Evolutionary conservation across 1,140 invertebrate species (phyloP), one percentile per base, ranked within the genome.

Genomic region (Drosophila neocordata): DNA sequence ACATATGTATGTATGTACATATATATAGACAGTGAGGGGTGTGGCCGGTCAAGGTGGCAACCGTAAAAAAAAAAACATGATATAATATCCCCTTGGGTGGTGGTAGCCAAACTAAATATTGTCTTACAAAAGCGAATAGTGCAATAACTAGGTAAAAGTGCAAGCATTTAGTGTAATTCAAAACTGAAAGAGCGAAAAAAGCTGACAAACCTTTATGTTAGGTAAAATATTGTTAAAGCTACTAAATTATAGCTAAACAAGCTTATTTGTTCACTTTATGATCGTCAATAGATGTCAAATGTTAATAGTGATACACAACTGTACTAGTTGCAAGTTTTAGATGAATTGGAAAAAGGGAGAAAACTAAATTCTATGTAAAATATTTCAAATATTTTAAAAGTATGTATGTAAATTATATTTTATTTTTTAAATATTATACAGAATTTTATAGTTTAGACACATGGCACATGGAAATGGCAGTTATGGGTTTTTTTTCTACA

Each of bases 31-130:
- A 35, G n/a, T 6, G 67, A 22, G 44, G 22, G 55, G 68, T 24
- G 22, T 15, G 56, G 24, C 51, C 52, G 58, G 48, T 59, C 77
- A 75, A 80, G 72, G 73, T 72, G 67, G 31, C 56, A 41, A 59
- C 15, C 20, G 58, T 71, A 18, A 31, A 48, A 7, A n/a, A 18
- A 31, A 48, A 7, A n/a, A 37, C 18, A 13, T 31, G 31, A 66
- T 55, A 27, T 52, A 56, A 48, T 31, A 34, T 24, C 34, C 31
- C 27, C 2, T 7, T 31, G 27, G 6, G 27, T 31, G 7, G 6
- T 1, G 4, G 27, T 31, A 31, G 6, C 5, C 6, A 31, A 31
- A 31, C 27, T 3, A 6, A 31, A 31, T 31, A 31, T 31, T 31
- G 27, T 31, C 27, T 6, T 31, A 31, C 27, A 3, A 31, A 6